A percentile compares a stretch with the other conserved stretches of the same genome.
These are phyloP conservation scores for Palythoa grandiflora DNA, from an alignment of 92 coral and sea anemone genomes.

Conservation along the genomic window DNA sequence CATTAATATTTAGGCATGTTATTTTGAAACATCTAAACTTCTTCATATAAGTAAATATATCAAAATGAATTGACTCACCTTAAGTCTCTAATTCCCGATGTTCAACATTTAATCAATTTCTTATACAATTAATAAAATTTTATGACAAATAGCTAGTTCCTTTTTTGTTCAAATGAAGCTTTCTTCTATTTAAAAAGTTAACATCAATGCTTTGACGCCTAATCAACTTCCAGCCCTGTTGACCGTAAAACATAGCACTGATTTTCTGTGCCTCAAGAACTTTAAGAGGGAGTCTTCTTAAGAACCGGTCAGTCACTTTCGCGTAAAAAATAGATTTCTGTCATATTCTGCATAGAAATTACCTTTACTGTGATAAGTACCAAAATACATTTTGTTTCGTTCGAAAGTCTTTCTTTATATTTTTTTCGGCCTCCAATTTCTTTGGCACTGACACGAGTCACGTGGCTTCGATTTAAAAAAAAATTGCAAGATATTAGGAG, in stretches of 20 bases:
- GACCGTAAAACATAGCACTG: not conserved
- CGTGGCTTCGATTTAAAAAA: too few species aligned
- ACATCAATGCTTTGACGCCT: constrained; percentile 4
- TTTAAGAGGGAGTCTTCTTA: not conserved
- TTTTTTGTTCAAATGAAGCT: constrained; percentile 20
- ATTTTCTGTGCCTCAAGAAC: not conserved
- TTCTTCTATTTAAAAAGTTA: constrained; percentile 1
- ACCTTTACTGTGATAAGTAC: too few species aligned
- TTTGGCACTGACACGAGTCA: too few species aligned
- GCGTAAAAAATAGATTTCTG: too few species aligned
- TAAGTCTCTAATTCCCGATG: constrained; percentile 1
- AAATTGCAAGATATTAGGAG: too few species aligned
- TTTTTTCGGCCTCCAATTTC: too few species aligned
- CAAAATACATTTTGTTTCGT: too few species aligned
- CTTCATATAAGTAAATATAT: not conserved
- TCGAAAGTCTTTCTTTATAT: too few species aligned
- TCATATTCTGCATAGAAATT: too few species aligned
- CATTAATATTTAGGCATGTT: not conserved
- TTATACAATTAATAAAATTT: not conserved
- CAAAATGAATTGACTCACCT: constrained; percentile 16
- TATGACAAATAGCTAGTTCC: not conserved
- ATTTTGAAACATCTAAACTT: not conserved
- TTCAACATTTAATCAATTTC: not conserved
- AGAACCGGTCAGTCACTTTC: too few species aligned
- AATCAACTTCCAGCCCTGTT: not conserved